Percentiles rank a stretch among this genome's conserved stretches.
Evolutionary conservation across 2,113 vertebrate genomes (phyloP).

Genomic region (Trachemys scripta): DNA sequence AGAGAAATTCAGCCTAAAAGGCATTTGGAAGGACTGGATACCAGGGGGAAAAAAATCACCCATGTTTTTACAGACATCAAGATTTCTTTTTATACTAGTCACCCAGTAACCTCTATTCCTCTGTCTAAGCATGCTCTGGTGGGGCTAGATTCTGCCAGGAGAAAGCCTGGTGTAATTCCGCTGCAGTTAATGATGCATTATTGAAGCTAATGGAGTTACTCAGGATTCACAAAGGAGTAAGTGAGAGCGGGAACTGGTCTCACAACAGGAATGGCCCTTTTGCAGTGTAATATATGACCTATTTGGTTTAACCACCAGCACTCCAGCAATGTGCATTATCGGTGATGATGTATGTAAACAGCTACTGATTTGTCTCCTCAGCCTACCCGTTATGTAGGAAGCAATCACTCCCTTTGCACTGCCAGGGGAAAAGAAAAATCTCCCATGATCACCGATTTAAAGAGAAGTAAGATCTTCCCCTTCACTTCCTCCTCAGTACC

Average conservation of each 20-base stretch:
- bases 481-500: slow-evolving; percentile 47
- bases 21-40: neutral
- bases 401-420: neutral
- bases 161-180: neutral
- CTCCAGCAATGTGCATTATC: neutral
- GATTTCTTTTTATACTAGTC: neutral
- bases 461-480: slow-evolving; percentile 5
- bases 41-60: too few species aligned
- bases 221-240: neutral
- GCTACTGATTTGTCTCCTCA: neutral
- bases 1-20: neutral
- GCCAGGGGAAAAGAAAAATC: slow-evolving; percentile 18
- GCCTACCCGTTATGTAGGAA: neutral
- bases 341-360: accelerated
- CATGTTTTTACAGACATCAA: neutral
- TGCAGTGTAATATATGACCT: accelerated
- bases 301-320: neutral
- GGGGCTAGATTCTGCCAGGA: neutral
- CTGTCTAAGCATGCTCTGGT: neutral
- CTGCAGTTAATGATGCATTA: neutral
- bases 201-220: neutral
- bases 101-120: neutral
- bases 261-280: neutral
- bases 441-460: slow-evolving; percentile 53
- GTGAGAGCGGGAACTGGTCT: neutral